Conservation (phyloP, 2,888 invertebrate genomes). For the Caenorhabditis sinica region DNA sequence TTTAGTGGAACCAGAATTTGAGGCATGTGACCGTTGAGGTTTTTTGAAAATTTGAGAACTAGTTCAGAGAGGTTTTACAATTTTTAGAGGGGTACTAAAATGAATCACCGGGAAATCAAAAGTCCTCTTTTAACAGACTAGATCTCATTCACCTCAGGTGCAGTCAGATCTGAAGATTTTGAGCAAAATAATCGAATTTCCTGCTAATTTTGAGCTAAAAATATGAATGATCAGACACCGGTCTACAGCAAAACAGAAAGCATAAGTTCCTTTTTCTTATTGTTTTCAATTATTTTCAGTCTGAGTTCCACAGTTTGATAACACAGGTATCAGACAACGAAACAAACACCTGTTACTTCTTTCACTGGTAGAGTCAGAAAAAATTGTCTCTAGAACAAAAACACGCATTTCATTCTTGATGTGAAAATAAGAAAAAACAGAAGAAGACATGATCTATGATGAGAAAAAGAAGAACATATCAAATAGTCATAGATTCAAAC, state of each 20-base stretch:
- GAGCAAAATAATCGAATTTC: not conserved
- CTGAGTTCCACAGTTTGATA: not conserved
- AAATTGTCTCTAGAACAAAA: not conserved
- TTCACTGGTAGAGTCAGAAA: not conserved
- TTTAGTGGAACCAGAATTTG: slow-evolving; percentile 10
- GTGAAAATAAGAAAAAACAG: not conserved
- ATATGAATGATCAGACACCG: slow-evolving; percentile 7
- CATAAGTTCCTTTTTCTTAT: not conserved
- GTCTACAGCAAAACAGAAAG: slow-evolving; percentile 13
- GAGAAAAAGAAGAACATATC: slow-evolving; percentile 25
- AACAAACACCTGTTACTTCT: not conserved
- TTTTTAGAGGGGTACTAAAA: not conserved
- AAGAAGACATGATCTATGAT: slow-evolving; percentile 33
- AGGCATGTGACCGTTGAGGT: slow-evolving; percentile 10
- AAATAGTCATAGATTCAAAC: slow-evolving; percentile 35
- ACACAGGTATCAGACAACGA: not conserved
- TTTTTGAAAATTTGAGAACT: slow-evolving; percentile 1
- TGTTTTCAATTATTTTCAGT: not conserved
- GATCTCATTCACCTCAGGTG: not conserved
- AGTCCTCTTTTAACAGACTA: not conserved
- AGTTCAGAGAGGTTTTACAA: slow-evolving; percentile 5
- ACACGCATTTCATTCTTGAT: no score
- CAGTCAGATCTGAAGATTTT: not conserved
- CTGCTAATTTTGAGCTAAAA: not conserved
- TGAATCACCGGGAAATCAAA: not conserved